Percentiles rank a stretch among this genome's conserved stretches.
phyloP scores from a whole-genome alignment of 1,140 invertebrate species.

The Ridgeia piscesae region DNA sequence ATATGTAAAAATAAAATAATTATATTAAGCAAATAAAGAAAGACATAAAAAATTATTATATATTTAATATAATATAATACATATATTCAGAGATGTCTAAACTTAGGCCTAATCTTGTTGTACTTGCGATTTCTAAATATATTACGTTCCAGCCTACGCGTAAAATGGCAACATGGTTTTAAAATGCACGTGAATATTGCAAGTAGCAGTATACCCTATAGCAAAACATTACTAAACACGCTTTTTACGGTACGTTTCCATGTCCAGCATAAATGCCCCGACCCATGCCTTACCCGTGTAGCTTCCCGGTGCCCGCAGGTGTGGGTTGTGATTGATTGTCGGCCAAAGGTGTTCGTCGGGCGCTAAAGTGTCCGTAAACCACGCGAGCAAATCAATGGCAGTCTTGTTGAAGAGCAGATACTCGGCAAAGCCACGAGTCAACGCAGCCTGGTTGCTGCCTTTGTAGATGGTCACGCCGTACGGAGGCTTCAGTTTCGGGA shows the following conservation, averaged over 20 bases:
- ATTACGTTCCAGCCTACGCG: no score
- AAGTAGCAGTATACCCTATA: no score
- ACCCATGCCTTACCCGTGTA: conserved; percentile 24
- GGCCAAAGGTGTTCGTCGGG: conserved; percentile 32
- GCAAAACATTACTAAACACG: no score
- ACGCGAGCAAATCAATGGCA: conserved; percentile 21
- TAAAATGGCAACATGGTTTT: no score
- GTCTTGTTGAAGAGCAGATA: conserved; percentile 31
- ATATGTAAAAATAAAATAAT: no score
- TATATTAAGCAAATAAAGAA: no score
- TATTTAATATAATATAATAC: no score
- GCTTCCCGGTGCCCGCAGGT: conserved; percentile 31
- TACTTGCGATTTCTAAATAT: no score
- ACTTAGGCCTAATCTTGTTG: no score
- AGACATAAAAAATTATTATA: no score
- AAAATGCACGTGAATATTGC: no score
- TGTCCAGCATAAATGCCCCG: neutral
- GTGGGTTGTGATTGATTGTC: conserved; percentile 35
- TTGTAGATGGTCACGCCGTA: conserved; percentile 27
- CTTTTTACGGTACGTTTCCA: neutral
- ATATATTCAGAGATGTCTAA: no score
- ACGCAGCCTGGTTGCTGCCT: conserved; percentile 26
- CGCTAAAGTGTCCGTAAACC: conserved; percentile 24
- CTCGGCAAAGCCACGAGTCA: conserved; percentile 24
- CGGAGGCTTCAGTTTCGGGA: conserved; percentile 12